Conservation (phyloP, 2,113 vertebrate genomes). For the Cynocephalus volans region DNA sequence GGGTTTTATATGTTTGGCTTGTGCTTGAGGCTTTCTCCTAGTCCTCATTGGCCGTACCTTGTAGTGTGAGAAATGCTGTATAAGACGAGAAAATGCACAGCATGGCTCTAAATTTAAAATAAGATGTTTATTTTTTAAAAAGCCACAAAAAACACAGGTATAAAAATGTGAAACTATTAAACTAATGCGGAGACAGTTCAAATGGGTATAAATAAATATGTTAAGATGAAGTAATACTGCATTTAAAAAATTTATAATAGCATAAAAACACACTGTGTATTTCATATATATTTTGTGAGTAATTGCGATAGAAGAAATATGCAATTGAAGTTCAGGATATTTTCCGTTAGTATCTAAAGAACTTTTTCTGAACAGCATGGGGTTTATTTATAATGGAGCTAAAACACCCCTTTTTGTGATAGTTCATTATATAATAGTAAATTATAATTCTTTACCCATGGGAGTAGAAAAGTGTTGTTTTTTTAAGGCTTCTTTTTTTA, state of each 20-base stretch:
- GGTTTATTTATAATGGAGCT: conserved; percentile 12
- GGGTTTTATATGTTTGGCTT: conserved; percentile 77
- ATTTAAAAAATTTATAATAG: neutral
- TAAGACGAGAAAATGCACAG: neutral
- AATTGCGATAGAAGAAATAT: neutral
- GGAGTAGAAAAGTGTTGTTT: neutral
- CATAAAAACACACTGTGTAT: neutral
- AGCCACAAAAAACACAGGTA: neutral
- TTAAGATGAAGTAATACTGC: neutral
- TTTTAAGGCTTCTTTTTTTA: neutral
- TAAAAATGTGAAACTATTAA: conserved; percentile 45
- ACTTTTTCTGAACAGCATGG: neutral
- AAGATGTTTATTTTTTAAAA: neutral
- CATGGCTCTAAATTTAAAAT: conserved; percentile 17
- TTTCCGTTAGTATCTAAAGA: neutral
- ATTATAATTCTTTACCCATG: neutral
- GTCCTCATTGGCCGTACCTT: neutral
- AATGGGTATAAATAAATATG: neutral
- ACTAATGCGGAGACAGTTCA: neutral
- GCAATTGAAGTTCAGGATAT: neutral
- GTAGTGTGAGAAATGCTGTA: neutral
- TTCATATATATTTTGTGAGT: neutral
- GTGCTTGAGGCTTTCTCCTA: neutral
- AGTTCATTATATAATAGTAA: neutral
- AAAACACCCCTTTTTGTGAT: neutral